Conservation (phyloP, 2,797 vertebrate genomes). For the Cheirogaleus major region DNA sequence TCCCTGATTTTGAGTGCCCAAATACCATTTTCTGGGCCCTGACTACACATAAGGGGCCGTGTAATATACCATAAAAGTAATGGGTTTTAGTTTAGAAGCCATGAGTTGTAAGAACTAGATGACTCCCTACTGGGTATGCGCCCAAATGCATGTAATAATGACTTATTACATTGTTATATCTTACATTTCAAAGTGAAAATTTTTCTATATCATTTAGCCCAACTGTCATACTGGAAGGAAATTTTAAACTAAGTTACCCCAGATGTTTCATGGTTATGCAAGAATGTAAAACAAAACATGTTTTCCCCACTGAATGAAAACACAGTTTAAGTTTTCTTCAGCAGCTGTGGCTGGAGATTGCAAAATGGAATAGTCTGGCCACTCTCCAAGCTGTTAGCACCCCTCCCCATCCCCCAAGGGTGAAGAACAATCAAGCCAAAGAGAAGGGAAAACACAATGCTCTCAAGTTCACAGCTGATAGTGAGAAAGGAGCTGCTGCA, state of each 20-base stretch:
- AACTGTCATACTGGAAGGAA: slow-evolving; percentile 53
- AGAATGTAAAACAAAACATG: slow-evolving; percentile 73
- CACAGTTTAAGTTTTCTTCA: slow-evolving; percentile 69
- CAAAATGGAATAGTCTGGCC: slow-evolving; percentile 64
- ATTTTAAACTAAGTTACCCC: slow-evolving; percentile 60
- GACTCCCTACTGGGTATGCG: background rate
- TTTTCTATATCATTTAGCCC: slow-evolving; percentile 39
- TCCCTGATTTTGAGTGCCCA: background rate
- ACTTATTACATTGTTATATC: background rate
- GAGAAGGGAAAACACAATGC: slow-evolving; percentile 34
- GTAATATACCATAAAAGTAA: background rate
- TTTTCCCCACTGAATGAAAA: slow-evolving; percentile 66
- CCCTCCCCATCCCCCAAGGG: background rate
- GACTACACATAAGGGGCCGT: background rate
- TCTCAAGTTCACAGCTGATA: slow-evolving; percentile 7
- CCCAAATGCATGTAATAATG: background rate
- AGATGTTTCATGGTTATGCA: slow-evolving; percentile 73
- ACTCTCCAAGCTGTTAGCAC: background rate
- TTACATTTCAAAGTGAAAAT: slow-evolving; percentile 44
- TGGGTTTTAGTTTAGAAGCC: background rate
- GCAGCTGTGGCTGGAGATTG: slow-evolving; percentile 65
- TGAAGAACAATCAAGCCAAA: slow-evolving; percentile 51
- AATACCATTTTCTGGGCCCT: background rate
- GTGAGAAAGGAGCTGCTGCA: background rate
- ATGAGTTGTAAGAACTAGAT: background rate